Evolutionary conservation across 1,140 invertebrate genomes (phyloP), one percentile per base, ranked within the genome.

Genomic region (Drosophila subobscura): DNA sequence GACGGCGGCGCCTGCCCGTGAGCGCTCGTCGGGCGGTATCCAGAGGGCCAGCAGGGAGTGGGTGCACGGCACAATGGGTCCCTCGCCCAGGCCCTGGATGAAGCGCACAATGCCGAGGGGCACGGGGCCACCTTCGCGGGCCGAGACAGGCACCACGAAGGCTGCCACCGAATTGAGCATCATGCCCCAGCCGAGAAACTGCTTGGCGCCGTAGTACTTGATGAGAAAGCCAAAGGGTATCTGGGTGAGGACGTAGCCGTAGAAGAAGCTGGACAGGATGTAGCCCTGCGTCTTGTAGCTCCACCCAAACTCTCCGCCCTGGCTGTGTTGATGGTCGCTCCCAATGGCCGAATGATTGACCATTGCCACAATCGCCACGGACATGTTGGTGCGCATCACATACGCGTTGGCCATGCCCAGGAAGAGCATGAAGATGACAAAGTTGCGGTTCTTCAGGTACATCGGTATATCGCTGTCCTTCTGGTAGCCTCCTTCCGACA

Each of bases 291-390:
- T 77, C n/a, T 93, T 94, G 0, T 95, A 94, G 70, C 93, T 93
- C 97, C 97, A 98, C 0, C 92, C 79, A 77, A 95, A 97, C 54
- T 94, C 92, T 1, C 96, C 96, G 70, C 96, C 95, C 74, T 93
- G 92, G 1, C 93, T 93, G 86, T 95, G 96, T 84, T 96, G 95
- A 63, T 94, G 94, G 29, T 92, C 93, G 0, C 92, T 64, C 0
- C 92, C 67, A 22, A 95, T 92, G 2, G 95, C 95, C 8, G 95
- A 95, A 76, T 96, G 96, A 91, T 96, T 96, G 5, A 98, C 97
- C 98, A 99, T 99, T 7, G 97, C 97, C 46, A 99, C 97, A 76
- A 99, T 98, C 8, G 98, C 98, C 29, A 99, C 97, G 2, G 97
- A 98, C 94, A 99, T 96, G 91, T 99, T 99, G n/a, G 98, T 98